phyloP scores from a whole-genome alignment of 2,113 vertebrate genomes.

The Mustelus asterias region DNA sequence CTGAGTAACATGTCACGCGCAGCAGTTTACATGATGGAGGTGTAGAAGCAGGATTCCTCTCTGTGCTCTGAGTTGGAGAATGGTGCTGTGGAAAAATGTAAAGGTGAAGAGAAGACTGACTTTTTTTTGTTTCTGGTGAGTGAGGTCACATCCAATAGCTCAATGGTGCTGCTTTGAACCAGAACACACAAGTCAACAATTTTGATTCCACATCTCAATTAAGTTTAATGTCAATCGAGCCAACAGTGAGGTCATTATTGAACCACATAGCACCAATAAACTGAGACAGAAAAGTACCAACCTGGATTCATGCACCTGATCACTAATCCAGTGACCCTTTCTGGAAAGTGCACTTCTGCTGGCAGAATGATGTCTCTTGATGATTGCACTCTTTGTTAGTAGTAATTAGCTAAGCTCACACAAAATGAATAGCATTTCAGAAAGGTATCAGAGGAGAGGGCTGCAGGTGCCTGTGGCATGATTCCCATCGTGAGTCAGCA shows the following conservation, averaged over 20 bases:
- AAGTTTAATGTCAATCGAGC: background rate
- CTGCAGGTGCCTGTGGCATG: background rate
- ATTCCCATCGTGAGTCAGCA: conserved; percentile 17
- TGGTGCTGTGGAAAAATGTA: background rate
- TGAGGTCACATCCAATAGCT: background rate
- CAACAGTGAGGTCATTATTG: background rate
- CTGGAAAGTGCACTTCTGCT: conserved; percentile 1
- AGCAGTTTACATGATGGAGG: background rate
- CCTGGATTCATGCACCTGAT: conserved; percentile 19
- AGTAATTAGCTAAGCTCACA: background rate
- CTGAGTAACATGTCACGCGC: background rate
- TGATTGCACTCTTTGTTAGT: background rate
- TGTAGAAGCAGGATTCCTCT: background rate
- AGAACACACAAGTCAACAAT: background rate
- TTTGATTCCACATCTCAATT: background rate
- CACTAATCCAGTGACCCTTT: background rate
- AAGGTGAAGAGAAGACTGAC: background rate
- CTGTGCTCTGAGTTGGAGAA: background rate
- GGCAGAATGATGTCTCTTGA: background rate
- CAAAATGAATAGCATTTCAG: background rate
- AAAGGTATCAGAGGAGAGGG: background rate
- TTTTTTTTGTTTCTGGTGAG: background rate
- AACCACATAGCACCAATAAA: background rate
- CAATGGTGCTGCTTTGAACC: background rate
- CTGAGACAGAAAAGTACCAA: background rate